Conservation (phyloP, 2,113 vertebrate genomes). For the Corythornis cristatus region DNA sequence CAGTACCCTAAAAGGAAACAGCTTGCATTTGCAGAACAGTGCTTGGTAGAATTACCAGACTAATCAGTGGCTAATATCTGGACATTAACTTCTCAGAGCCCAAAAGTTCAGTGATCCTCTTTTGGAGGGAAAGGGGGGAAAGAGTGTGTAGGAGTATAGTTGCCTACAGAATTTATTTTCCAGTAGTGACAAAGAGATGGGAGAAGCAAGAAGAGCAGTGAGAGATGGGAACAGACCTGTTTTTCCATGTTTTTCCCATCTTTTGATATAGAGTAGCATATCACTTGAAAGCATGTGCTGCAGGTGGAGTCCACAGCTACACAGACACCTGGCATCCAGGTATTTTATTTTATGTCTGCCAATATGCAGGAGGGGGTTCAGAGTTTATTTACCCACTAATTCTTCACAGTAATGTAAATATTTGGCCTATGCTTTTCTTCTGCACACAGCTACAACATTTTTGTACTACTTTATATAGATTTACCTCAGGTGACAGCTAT, state of each 20-base stretch:
- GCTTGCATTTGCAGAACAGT: not conserved
- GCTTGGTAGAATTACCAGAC: not conserved
- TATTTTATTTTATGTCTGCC: conserved; percentile 57
- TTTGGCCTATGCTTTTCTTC: conserved; percentile 19
- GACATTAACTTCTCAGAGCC: not conserved
- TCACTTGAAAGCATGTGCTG: conserved; percentile 29
- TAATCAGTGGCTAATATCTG: not conserved
- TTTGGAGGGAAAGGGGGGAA: not conserved
- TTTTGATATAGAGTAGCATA: conserved; percentile 62
- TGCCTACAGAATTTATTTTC: not conserved
- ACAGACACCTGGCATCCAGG: conserved; percentile 62
- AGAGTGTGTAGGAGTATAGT: accelerated
- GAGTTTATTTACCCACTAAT: conserved; percentile 37
- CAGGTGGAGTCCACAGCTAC: conserved; percentile 68
- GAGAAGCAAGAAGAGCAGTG: not conserved
- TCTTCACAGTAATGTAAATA: not conserved
- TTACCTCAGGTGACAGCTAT: not conserved
- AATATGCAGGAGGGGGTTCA: conserved; percentile 11
- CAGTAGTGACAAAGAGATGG: not conserved
- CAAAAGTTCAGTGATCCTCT: not conserved
- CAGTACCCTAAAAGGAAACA: not conserved
- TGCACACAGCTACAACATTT: not conserved
- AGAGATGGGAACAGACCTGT: not conserved
- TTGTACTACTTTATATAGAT: not conserved
- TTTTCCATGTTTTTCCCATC: not conserved